Evolutionary conservation across 2,888 invertebrate genomes (phyloP), one percentile per base, ranked within the genome.

Genomic region (Pseudeuparius sepicola): DNA sequence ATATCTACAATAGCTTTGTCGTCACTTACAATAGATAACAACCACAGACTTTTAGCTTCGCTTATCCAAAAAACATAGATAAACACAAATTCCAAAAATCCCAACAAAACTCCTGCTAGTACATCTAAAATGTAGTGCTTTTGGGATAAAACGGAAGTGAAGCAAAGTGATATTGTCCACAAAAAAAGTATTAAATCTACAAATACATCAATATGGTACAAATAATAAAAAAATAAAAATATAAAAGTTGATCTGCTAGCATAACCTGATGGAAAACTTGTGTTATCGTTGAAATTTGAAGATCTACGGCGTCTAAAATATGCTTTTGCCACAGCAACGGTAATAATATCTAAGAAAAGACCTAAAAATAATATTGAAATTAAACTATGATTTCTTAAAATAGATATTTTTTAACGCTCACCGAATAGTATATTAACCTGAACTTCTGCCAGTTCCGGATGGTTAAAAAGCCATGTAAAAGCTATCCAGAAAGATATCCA

Each of bases 191-290:
- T 71, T 13, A 75, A 70, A 42, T 70, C 64, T 43, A 73, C 71
- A 32, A 81, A 47, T 10, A 56, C 42, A 2, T 75, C 65, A 2
- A 82, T 48, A 0, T 81, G 77, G 58, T 73, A 71, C 13, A 82
- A 51, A 41, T 68, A 64, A 3, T 73, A 67, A 43, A 90, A 79
- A 55, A 86, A 82, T 38, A 76, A 74, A 3, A 78, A 67, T 13
- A 94, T 66, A 56, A 84, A 73, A 3, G 80, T 71, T 1, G 88
- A 77, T 47, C 96, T 66, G 14, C 93, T 89, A 1, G 89, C 78
- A 60, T 97, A 96, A 0, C 94, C 94, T 0, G 94, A 96, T 7
- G 96, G 97, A 59, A 97, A 97, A 29, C 82, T 78, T 59, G 79
- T 70, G 55, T 86, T 82, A 46, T 74, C 74, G 40, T 67, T 64